These are phyloP conservation scores for Myiotriccus ornatus DNA, from an alignment of 2,797 vertebrate genomes.

Conservation along the genomic window DNA sequence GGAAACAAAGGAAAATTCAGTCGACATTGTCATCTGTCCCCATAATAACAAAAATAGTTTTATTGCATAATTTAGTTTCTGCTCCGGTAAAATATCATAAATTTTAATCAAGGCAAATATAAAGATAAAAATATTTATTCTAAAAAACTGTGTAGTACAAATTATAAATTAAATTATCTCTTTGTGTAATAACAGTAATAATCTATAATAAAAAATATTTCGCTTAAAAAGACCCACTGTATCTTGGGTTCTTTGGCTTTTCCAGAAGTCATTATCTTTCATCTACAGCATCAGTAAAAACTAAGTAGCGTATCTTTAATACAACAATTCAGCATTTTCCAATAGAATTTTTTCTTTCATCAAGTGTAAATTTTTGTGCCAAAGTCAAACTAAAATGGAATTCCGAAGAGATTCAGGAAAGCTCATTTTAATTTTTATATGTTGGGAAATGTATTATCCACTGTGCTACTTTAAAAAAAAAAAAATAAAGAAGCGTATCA, in stretches of 20 bases:
- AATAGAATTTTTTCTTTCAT: neutral
- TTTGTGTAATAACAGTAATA: neutral
- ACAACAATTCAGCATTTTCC: rapidly evolving
- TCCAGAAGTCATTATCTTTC: neutral
- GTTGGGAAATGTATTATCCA: neutral
- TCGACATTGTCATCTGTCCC: neutral
- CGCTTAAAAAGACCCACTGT: rapidly evolving
- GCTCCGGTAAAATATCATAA: neutral
- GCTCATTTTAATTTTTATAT: neutral
- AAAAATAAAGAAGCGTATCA: neutral
- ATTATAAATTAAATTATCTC: neutral
- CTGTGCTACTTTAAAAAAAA: neutral
- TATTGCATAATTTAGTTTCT: neutral
- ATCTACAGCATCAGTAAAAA: neutral
- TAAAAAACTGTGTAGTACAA: neutral
- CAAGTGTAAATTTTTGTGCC: neutral
- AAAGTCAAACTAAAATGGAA: neutral
- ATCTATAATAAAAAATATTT: neutral
- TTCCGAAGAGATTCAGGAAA: neutral
- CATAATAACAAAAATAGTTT: neutral
- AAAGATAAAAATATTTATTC: neutral
- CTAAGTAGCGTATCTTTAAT: neutral
- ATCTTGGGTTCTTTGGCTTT: neutral
- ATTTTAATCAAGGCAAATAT: neutral
- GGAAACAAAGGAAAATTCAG: neutral